Evolutionary conservation across 2,113 vertebrate genomes (phyloP).

Genomic region (Platysternon megacephalum): DNA sequence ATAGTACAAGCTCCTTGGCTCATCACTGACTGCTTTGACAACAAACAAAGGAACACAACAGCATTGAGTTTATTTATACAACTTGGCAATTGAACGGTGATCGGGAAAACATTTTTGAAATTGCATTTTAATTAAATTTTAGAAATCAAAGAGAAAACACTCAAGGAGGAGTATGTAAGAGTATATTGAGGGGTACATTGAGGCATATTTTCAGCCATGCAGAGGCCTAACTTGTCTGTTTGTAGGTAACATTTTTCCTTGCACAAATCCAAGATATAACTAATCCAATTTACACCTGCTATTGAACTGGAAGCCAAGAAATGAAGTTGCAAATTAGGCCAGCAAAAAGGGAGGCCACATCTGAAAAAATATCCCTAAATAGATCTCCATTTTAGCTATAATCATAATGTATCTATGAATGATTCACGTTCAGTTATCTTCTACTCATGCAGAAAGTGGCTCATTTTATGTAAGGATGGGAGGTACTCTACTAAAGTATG

Average conservation of each 20-base stretch:
- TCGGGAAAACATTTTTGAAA: conserved; percentile 33
- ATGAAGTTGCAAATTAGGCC: neutral
- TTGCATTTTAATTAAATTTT: conserved; percentile 42
- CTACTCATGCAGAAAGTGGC: neutral
- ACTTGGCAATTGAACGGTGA: neutral
- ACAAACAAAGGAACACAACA: conserved; percentile 39
- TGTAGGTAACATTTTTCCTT: neutral
- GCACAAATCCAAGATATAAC: neutral
- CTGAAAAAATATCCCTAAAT: neutral
- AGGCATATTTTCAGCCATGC: conserved; percentile 10
- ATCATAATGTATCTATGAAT: neutral
- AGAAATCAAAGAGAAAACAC: neutral
- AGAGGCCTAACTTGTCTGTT: neutral
- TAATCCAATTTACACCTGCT: neutral
- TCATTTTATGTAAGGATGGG: neutral
- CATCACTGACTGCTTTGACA: neutral
- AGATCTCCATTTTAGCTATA: neutral
- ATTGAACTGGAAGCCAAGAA: neutral
- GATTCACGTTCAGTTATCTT: neutral
- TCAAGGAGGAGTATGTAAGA: neutral
- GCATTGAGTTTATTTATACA: conserved; percentile 52
- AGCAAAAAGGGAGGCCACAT: neutral
- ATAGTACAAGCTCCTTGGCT: conserved; percentile 66
- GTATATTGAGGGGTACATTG: neutral
- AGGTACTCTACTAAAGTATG: neutral